These are phyloP conservation scores for Zaprionus tsacasi DNA, from an alignment of 1,140 invertebrate genomes.

Conservation along the genomic window DNA sequence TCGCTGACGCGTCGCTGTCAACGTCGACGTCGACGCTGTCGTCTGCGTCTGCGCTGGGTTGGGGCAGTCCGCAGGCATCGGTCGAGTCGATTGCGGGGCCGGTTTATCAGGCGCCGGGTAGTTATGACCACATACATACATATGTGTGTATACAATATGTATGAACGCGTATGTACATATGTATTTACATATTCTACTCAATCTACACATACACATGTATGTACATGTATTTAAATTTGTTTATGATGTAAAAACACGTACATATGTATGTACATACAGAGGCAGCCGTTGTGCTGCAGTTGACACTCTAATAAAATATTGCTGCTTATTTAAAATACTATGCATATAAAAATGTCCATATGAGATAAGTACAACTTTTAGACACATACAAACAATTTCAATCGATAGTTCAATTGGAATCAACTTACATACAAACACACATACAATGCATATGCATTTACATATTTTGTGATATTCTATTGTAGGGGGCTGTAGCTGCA, in stretches of 20 bases:
- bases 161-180: neutral
- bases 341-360: neutral
- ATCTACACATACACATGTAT: neutral
- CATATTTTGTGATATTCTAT: neutral
- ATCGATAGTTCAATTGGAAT: neutral
- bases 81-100: slow-evolving; percentile 52
- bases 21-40: neutral
- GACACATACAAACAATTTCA: neutral
- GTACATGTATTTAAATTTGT: slow-evolving; percentile 2
- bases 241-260: neutral
- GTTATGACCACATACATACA: slow-evolving; percentile 11
- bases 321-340: neutral
- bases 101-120: slow-evolving; percentile 79
- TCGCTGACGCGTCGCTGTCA: slow-evolving; percentile 30
- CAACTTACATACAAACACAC: neutral
- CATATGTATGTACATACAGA: neutral
- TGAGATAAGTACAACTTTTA: neutral
- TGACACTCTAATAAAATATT: neutral
- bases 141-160: neutral
- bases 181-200: slow-evolving; percentile 3
- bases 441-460: slow-evolving; percentile 5
- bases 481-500: too few relatives aligned
- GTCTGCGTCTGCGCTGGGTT: slow-evolving; percentile 30
- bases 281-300: neutral
- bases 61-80: slow-evolving; percentile 40